Conservation (phyloP, 2,113 vertebrate genomes). For the Austrofundulus limnaeus region DNA sequence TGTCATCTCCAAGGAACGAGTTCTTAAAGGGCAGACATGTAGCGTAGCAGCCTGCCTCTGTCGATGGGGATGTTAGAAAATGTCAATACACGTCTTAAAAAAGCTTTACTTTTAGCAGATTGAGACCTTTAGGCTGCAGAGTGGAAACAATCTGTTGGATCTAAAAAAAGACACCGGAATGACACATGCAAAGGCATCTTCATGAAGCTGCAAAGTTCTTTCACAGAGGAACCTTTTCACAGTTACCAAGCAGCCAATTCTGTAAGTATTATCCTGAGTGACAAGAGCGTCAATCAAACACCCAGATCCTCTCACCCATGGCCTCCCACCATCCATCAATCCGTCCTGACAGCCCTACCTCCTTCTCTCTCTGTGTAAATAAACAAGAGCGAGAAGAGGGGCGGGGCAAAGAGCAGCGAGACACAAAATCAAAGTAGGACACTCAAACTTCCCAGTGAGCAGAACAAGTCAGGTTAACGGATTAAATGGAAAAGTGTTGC, state of each 20-base stretch:
- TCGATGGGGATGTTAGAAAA: slow-evolving; percentile 30
- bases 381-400: slow-evolving; percentile 44
- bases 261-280: slow-evolving; percentile 55
- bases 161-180: slow-evolving; percentile 4
- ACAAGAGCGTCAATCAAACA: slow-evolving; percentile 59
- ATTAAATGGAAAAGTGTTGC: slow-evolving; percentile 17
- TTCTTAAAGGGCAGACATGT: slow-evolving; percentile 52
- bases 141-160: slow-evolving; percentile 26
- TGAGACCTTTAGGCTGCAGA: slow-evolving; percentile 8
- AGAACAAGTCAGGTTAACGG: slow-evolving; percentile 27
- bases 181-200: slow-evolving; percentile 5
- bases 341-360: slow-evolving; percentile 38
- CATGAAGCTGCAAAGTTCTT: slow-evolving; percentile 11
- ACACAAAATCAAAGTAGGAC: slow-evolving; percentile 58
- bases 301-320: slow-evolving; percentile 56
- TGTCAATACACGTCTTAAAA: slow-evolving; percentile 36
- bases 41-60: slow-evolving; percentile 3
- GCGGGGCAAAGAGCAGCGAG: slow-evolving; percentile 13
- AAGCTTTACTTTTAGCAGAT: slow-evolving; percentile 35
- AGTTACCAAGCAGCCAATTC: slow-evolving; percentile 54
- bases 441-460: slow-evolving; percentile 41
- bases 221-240: slow-evolving; percentile 24
- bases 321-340: slow-evolving; percentile 64
- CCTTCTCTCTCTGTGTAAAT: slow-evolving; percentile 52
- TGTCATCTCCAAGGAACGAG: slow-evolving; percentile 57